phyloP scores from a whole-genome alignment of 2,113 vertebrate genomes.

The Ailurus styani region DNA sequence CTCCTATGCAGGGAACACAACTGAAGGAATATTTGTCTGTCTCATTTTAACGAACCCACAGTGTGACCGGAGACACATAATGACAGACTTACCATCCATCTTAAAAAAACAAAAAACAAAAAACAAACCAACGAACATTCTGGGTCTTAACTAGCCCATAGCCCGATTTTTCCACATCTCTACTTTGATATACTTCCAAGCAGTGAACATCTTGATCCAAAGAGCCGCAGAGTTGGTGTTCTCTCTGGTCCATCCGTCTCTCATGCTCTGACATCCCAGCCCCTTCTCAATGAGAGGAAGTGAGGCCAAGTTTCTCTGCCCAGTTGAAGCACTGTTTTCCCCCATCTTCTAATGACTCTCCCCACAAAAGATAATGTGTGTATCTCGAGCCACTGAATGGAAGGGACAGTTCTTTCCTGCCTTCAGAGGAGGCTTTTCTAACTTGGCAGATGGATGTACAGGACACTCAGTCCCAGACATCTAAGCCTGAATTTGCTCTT shows the following conservation, averaged over 20 bases:
- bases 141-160: not conserved
- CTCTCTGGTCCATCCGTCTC: slow-evolving; percentile 8
- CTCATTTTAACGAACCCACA: slow-evolving; percentile 25
- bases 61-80: not conserved
- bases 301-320: not conserved
- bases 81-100: slow-evolving; percentile 42
- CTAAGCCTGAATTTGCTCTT: slow-evolving; percentile 7
- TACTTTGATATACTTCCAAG: slow-evolving; percentile 55
- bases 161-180: not conserved
- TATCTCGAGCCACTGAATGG: not conserved
- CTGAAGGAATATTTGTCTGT: slow-evolving; percentile 14
- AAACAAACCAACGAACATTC: slow-evolving; percentile 32
- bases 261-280: not conserved
- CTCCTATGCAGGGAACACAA: not conserved
- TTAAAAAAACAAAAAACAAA: slow-evolving; percentile 47
- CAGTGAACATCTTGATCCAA: slow-evolving; percentile 17
- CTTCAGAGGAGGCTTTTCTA: slow-evolving; percentile 2
- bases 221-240: not conserved
- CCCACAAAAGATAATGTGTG: not conserved
- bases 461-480: not conserved
- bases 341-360: not conserved
- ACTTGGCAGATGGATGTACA: not conserved
- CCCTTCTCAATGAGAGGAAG: not conserved
- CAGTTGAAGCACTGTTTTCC: not conserved
- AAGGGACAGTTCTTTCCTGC: not conserved